Conservation (phyloP, 2,888 invertebrate species). For the Meandrusa payeni region DNA sequence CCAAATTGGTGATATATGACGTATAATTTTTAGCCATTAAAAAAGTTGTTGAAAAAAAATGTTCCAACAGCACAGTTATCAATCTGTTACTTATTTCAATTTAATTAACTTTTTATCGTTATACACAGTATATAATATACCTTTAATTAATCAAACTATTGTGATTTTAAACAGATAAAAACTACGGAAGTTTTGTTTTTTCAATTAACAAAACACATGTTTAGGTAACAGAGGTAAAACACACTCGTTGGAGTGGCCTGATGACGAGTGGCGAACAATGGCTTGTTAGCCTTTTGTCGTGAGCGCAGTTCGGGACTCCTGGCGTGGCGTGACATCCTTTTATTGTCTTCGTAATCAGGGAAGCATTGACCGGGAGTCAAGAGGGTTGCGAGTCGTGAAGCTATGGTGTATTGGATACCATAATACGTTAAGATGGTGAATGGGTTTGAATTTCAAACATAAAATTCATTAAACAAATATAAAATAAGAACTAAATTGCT, state of each 20-base stretch:
- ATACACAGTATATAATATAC: too few species aligned
- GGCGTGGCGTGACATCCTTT: conserved; percentile 62
- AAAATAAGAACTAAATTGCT: too few species aligned
- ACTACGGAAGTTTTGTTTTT: conserved; percentile 10
- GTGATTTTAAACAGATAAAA: background rate
- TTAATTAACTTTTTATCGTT: too few species aligned
- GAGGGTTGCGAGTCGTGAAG: conserved; percentile 36
- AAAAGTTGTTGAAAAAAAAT: too few species aligned
- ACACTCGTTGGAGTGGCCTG: conserved; percentile 32
- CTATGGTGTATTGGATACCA: conserved; percentile 9
- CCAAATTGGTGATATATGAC: too few species aligned
- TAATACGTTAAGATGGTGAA: conserved; percentile 5
- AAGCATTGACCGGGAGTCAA: conserved; percentile 56
- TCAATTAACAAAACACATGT: conserved; percentile 4
- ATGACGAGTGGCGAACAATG: conserved; percentile 62
- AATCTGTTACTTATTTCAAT: too few species aligned
- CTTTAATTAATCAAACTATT: background rate
- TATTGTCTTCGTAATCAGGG: conserved; percentile 62
- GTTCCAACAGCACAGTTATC: too few species aligned
- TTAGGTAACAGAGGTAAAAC: conserved; percentile 24
- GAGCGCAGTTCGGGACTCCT: conserved; percentile 50
- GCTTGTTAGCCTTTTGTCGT: conserved; percentile 71
- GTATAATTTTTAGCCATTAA: too few species aligned
- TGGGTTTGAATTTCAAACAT: too few species aligned
- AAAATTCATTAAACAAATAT: too few species aligned